Evolutionary conservation across 2,888 invertebrate genomes (phyloP).

Genomic region (Octodonta nipae): DNA sequence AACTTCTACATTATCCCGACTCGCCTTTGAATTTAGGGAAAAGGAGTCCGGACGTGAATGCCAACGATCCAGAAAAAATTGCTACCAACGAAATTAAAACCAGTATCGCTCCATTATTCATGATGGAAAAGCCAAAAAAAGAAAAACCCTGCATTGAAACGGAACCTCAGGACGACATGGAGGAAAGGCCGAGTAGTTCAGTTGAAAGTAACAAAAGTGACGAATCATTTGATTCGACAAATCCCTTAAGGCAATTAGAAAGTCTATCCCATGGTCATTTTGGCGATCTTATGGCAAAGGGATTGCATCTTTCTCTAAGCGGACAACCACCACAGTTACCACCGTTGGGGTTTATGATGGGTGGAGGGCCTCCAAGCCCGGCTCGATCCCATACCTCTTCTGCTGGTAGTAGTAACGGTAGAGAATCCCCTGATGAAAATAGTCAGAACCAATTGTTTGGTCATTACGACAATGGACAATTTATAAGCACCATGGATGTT

Average conservation of each 20-base stretch:
- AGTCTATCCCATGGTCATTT: conserved; percentile 68
- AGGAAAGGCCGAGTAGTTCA: conserved; percentile 39
- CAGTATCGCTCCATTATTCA: conserved; percentile 33
- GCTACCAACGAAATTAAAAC: conserved; percentile 31
- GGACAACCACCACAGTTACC: conserved; percentile 33
- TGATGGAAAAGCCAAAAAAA: conserved; percentile 33
- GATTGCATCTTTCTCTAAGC: conserved; percentile 32
- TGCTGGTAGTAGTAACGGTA: conserved; percentile 42
- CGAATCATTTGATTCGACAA: conserved; percentile 49
- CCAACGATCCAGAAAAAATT: conserved; percentile 32
- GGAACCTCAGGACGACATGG: conserved; percentile 30
- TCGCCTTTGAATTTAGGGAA: conserved; percentile 35
- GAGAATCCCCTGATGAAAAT: conserved; percentile 45
- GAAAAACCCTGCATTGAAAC: conserved; percentile 28
- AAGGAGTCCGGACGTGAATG: conserved; percentile 36
- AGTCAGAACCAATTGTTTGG: conserved; percentile 52
- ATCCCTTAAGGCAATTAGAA: conserved; percentile 64
- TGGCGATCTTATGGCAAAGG: conserved; percentile 39
- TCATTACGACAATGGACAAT: conserved; percentile 60
- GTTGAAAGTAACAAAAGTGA: conserved; percentile 44
- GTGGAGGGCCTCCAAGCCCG: conserved; percentile 45
- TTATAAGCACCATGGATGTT: conserved; percentile 63
- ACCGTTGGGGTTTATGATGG: conserved; percentile 38
- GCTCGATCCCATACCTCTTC: conserved; percentile 49
- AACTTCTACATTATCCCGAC: too few relatives aligned